Evolutionary conservation across 2,797 vertebrate genomes (phyloP), one percentile per base, ranked within the genome.

Genomic region (Catharus ustulatus): DNA sequence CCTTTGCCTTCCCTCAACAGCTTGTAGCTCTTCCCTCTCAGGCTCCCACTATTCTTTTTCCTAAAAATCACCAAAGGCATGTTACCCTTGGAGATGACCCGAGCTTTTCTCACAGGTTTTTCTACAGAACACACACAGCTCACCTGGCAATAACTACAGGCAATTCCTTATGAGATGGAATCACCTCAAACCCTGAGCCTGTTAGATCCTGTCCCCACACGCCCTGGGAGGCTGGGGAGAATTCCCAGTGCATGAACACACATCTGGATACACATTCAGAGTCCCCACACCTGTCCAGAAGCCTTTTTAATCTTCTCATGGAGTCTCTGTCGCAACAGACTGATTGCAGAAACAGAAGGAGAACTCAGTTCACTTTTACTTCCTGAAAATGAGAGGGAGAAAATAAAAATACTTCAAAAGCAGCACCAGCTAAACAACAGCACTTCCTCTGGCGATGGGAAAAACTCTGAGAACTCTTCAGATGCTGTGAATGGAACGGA

Each of bases 261-360:
- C 2, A 5, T 1, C 30, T 4, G 4, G n/a, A 45, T 26, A 46
- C 9, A 32, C 9, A 59, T 26, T 16, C 69, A 43, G 40, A 61
- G 49, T 8, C 18, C 73, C 54, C 96, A 81, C 94, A 99, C 99
- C 98, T 99, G 98, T 52, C 98, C 98, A 94, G 98, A 98, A 75
- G 98, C 98, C 94, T 98, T 98, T 94, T 98, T 98, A 13, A 99
- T 99, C 98, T 99, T 99, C 84, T 99, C 98, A 1, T 98, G 99
- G 1, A 99, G 98, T 64, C 98, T 98, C 96, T 98, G 98, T 42
- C 98, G 98, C 75, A 99, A 95, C 29, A 99, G 88, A 76, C 98
- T 98, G 34, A 99, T 97, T 13, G 99, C 97, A 21, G 98, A 98
- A 90, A 98, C 97, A 66, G 98, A 98, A 87, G 98, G 94, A 4